phyloP scores from a whole-genome alignment of 2,888 invertebrate genomes.

The Stomorhina lunata region DNA sequence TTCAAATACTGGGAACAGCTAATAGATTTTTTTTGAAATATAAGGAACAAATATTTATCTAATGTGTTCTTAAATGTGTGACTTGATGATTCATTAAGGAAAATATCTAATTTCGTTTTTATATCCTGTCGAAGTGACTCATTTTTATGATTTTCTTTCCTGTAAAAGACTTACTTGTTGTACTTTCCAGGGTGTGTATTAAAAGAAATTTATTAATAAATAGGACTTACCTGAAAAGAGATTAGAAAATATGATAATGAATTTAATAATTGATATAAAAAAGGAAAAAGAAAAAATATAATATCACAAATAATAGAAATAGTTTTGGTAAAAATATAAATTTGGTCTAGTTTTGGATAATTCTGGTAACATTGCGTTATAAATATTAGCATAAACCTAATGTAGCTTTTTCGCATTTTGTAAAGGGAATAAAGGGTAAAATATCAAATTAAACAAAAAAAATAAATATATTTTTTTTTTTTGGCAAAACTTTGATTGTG shows the following conservation, averaged over 20 bases:
- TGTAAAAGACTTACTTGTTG: conserved; percentile 19
- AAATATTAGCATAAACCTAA: too few relatives aligned
- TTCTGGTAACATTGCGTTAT: too few relatives aligned
- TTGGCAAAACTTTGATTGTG: too few relatives aligned
- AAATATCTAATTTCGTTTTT: conserved; percentile 43
- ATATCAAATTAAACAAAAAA: too few relatives aligned
- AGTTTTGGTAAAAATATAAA: too few relatives aligned
- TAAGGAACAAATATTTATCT: conserved; percentile 43
- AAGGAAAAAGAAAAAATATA: not conserved
- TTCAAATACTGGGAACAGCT: not conserved
- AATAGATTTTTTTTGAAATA: not conserved
- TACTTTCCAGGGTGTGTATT: too few relatives aligned
- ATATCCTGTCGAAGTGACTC: conserved; percentile 36
- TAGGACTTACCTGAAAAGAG: conserved; percentile 55
- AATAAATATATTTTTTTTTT: too few relatives aligned
- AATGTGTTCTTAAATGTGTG: not conserved
- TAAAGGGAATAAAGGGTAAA: too few relatives aligned
- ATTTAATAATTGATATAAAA: not conserved
- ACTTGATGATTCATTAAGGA: not conserved
- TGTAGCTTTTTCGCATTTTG: too few relatives aligned
- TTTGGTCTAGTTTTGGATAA: too few relatives aligned
- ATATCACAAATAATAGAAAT: not conserved
- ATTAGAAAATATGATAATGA: conserved; percentile 15
- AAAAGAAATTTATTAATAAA: not conserved
- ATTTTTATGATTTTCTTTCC: not conserved